Conservation (phyloP, 1,140 invertebrate genomes). For the Leucophenga varia region DNA sequence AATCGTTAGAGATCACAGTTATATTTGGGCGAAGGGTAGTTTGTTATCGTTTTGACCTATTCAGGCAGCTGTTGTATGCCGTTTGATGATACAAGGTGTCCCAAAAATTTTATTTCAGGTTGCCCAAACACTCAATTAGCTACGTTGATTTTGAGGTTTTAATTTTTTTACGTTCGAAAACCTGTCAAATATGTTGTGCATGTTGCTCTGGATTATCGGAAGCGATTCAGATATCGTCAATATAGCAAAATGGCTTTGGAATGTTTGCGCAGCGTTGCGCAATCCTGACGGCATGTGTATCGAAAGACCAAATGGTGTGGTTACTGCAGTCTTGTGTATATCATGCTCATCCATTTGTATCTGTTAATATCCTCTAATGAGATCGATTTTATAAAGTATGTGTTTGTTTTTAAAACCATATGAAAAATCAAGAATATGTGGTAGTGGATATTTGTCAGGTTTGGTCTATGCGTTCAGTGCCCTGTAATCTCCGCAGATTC, state of each 20-base stretch:
- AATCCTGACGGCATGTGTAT: constrained; percentile 35
- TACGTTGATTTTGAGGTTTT: constrained; percentile 31
- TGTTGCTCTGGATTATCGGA: constrained; percentile 38
- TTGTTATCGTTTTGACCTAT: constrained; percentile 23
- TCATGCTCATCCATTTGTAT: constrained; percentile 39
- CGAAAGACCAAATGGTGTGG: constrained; percentile 44
- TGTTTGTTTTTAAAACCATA: no score
- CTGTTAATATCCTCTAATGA: constrained; percentile 58
- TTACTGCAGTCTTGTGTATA: constrained; percentile 50
- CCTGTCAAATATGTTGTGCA: constrained; percentile 20
- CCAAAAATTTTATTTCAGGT: constrained; percentile 29
- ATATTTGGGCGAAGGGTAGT: constrained; percentile 14
- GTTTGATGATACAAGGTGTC: constrained; percentile 17
- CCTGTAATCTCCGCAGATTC: constrained; percentile 55
- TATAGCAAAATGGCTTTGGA: not conserved
- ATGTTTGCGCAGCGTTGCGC: constrained; percentile 29
- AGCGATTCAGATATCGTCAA: no score
- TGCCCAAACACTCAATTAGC: constrained; percentile 35
- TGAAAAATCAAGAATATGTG: no score
- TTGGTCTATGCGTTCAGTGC: constrained; percentile 51
- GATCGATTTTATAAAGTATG: constrained; percentile 59
- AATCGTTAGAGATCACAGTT: constrained; percentile 39
- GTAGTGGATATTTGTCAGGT: constrained; percentile 41
- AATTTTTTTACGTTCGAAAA: constrained; percentile 20
- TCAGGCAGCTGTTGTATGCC: constrained; percentile 24